Evolutionary conservation across 2,113 vertebrate species (phyloP).

Genomic region (Pterocles gutturalis): DNA sequence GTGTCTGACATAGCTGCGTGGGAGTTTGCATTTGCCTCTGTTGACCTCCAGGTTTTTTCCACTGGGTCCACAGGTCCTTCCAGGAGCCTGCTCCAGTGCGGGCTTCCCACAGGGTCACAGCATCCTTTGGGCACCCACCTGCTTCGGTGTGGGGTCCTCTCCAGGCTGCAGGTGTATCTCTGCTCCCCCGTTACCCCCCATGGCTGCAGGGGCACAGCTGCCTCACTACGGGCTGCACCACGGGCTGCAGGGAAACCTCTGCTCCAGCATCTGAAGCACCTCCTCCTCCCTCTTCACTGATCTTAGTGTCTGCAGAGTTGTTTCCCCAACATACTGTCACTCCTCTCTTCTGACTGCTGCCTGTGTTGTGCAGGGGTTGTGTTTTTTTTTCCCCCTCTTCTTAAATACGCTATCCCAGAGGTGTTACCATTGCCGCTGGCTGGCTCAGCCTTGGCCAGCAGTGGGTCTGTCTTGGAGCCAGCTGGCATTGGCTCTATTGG

Average conservation of each 20-base stretch:
- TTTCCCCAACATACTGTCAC: background rate
- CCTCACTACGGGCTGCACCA: no score
- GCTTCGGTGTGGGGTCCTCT: background rate
- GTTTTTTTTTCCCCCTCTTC: background rate
- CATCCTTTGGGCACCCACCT: background rate
- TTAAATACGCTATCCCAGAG: background rate
- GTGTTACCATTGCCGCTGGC: background rate
- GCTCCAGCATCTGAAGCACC: no score
- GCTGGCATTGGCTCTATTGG: no score
- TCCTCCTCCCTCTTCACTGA: no score
- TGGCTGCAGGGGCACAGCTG: no score
- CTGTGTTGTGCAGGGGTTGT: background rate
- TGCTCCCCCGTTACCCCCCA: no score
- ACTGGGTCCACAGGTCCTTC: background rate
- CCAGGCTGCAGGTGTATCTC: no score
- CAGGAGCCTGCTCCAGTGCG: background rate
- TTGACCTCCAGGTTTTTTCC: background rate
- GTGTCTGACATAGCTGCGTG: rapidly evolving
- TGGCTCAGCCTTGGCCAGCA: no score
- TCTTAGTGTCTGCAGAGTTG: background rate
- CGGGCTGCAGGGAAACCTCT: no score
- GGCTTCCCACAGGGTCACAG: background rate
- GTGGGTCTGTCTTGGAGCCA: no score
- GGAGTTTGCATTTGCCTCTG: background rate
- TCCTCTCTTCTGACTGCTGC: background rate